phyloP scores from a whole-genome alignment of 2,113 vertebrate genomes.

The Puma concolor region DNA sequence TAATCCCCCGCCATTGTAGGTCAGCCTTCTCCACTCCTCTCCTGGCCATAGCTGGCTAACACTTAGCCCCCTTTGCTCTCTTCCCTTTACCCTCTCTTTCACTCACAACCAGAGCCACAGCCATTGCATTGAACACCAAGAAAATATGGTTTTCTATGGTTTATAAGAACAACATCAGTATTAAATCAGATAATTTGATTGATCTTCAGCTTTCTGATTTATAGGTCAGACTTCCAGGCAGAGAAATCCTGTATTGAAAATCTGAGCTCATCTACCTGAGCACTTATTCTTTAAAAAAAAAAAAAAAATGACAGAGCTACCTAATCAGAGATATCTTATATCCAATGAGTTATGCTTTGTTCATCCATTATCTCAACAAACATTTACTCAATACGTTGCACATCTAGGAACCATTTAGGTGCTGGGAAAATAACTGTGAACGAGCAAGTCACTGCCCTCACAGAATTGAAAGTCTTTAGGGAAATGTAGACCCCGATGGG shows the following conservation, averaged over 20 bases:
- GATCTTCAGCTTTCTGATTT: not conserved
- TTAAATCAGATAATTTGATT: not conserved
- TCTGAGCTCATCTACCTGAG: not conserved
- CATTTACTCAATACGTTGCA: not conserved
- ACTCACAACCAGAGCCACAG: not conserved
- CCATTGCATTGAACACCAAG: not conserved
- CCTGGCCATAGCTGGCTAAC: not conserved
- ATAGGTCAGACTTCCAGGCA: not conserved
- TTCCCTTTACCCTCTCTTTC: not conserved
- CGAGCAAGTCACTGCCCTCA: not conserved
- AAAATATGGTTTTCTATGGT: not conserved
- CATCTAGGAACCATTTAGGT: not conserved
- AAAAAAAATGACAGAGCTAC: not conserved
- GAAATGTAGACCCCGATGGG: not conserved
- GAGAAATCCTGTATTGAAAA: not conserved
- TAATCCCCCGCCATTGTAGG: fast-evolving
- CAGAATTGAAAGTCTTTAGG: not conserved
- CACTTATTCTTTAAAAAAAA: not conserved
- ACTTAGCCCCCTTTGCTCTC: not conserved
- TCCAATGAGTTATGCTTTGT: not conserved
- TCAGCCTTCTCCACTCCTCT: not conserved
- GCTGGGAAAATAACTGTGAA: not conserved
- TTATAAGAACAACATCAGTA: not conserved
- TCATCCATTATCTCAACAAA: not conserved
- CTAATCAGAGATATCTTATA: not conserved